Evolutionary conservation across 2,888 invertebrate genomes (phyloP).

Genomic region (Agriotes lineatus): DNA sequence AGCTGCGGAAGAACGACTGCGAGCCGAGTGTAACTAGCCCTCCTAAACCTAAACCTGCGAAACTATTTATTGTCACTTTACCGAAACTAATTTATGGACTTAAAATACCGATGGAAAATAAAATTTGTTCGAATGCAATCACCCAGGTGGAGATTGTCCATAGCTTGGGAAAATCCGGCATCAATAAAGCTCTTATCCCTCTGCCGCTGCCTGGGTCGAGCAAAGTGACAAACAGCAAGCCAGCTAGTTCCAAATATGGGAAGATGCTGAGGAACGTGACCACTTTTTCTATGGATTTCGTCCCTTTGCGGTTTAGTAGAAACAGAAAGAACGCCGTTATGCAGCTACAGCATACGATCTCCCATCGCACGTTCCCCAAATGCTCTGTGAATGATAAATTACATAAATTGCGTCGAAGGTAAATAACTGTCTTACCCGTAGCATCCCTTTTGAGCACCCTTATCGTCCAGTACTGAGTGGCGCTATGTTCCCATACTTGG

Average conservation of each 20-base stretch:
- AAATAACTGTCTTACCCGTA: not conserved
- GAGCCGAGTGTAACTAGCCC: constrained; percentile 19
- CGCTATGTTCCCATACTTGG: constrained; percentile 19
- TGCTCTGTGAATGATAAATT: too few species aligned
- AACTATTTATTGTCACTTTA: not conserved
- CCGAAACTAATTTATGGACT: too few species aligned
- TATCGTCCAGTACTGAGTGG: constrained; percentile 15
- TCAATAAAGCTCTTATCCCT: constrained; percentile 11
- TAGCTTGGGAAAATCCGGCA: constrained; percentile 5
- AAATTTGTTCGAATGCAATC: constrained; percentile 20
- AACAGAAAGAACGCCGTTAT: constrained; percentile 9
- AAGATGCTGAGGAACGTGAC: constrained; percentile 8
- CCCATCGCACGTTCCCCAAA: not conserved
- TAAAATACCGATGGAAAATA: constrained; percentile 24
- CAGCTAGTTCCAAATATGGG: constrained; percentile 12
- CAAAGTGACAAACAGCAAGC: constrained; percentile 19
- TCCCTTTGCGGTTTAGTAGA: constrained; percentile 30
- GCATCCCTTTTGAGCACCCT: not conserved
- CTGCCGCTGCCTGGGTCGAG: constrained; percentile 12
- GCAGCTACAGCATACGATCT: constrained; percentile 9
- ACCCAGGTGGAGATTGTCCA: not conserved
- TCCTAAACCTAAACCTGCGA: constrained; percentile 21
- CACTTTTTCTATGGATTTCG: constrained; percentile 16
- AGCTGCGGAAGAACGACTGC: constrained; percentile 17
- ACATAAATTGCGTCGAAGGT: too few species aligned